Base-by-base conservation (phyloP, 2,113 vertebrate genomes). In the Cephalopterus ornatus region DNA sequence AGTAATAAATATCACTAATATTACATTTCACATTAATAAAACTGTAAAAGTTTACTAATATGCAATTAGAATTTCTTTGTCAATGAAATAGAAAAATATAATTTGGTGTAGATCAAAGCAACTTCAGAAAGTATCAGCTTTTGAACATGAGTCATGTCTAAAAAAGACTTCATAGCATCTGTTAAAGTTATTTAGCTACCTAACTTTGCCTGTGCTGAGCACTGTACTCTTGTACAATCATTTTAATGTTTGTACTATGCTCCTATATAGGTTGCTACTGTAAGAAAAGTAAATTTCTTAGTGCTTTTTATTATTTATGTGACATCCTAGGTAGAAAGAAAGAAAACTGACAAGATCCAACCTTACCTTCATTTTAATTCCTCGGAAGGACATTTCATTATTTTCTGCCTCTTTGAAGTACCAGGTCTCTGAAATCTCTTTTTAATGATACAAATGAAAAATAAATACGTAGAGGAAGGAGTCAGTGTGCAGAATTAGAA, bases 341-440 rank as follows among this genome's bases (percentile, higher is more conserved):
- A 81, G 55, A 86, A 89, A 95, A 67, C 70, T 88, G 92, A 61
- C 83, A 87, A 67, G 50, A 58, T 67, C 50, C 79, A 85, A 8
- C 59, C 55, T 93, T 73, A 92, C 58, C 74, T 95, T 96, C 35
- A 5, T 83, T 95, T 93, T 24, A 68, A 66, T 92, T 91, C 39
- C 10, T 53, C 39, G 27, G 59, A 82, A 67, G 37, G 26, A 56
- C 2, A 6, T 75, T 92, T 91, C 70, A 26, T 91, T 65, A 78
- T 70, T 50, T 89, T 18, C 11, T 28, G 28, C 33, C 8, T 11
- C 47, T 97, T 97, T 95, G 96, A 95, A 96, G 92, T 91, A 85
- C n/a, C 47, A 65, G 62, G 17, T 78, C 68, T 93, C 83, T 79
- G 61, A 83, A 89, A 88, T 78, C 42, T 72, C 77, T 92, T 75